These are phyloP conservation scores for Epinotia nisella DNA, from an alignment of 2,888 invertebrate genomes.

Conservation along the genomic window DNA sequence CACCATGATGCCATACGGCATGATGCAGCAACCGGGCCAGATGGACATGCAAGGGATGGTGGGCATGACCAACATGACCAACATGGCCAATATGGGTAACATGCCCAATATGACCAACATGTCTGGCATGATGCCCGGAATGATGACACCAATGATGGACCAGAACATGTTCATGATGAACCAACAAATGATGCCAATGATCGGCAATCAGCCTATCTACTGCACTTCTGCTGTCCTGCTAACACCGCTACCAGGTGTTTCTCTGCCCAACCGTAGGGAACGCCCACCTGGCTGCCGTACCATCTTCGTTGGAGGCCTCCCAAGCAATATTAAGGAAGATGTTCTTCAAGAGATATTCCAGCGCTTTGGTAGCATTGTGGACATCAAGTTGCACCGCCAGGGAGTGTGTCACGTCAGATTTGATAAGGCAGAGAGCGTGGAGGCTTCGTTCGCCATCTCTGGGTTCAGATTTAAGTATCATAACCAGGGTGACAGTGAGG, in stretches of 20 bases:
- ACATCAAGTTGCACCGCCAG: conserved; percentile 91
- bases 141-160: conserved; percentile 76
- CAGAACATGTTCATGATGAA: conserved; percentile 82
- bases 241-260: conserved; percentile 92
- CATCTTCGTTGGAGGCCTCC: conserved; percentile 96
- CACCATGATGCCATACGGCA: conserved; percentile 49
- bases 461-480: conserved; percentile 90
- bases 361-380: conserved; percentile 82
- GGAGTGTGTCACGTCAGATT: conserved; percentile 97
- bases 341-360: conserved; percentile 94
- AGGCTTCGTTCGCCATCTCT: conserved; percentile 92
- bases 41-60: conserved; percentile 55
- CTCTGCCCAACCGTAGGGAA: conserved; percentile 91
- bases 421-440: conserved; percentile 91
- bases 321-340: conserved; percentile 92
- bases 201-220: conserved; percentile 61
- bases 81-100: conserved; percentile 52
- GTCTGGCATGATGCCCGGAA: conserved; percentile 67
- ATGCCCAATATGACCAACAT: conserved; percentile 48
- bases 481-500: conserved; percentile 88
- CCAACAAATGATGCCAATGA: conserved; percentile 55
- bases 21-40: conserved; percentile 50
- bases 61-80: conserved; percentile 53
- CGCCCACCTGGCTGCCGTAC: conserved; percentile 95
- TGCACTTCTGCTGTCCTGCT: conserved; percentile 92